phyloP scores from a whole-genome alignment of 2,888 invertebrate genomes.

The Diplazon laetatorius region DNA sequence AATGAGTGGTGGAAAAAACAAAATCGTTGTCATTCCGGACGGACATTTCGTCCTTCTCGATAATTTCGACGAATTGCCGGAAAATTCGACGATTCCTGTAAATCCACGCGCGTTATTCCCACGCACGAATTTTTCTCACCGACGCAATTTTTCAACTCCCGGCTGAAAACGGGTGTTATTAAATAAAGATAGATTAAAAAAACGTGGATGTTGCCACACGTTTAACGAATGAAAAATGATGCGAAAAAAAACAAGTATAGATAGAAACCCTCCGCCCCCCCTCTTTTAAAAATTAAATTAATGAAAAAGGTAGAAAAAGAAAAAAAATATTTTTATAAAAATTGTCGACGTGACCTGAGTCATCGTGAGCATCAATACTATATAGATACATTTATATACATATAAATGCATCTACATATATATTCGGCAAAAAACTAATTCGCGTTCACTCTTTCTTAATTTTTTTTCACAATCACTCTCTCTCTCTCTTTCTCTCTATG shows the following conservation, averaged over 20 bases:
- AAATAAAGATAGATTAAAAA: slow-evolving; percentile 4
- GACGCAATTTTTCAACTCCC: no score
- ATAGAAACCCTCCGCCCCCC: no score
- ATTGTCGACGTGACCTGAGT: slow-evolving; percentile 59
- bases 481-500: not conserved
- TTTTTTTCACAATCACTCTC: slow-evolving; percentile 14
- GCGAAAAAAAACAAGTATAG: no score
- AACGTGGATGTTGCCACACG: not conserved
- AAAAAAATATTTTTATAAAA: slow-evolving; percentile 26
- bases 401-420: no score
- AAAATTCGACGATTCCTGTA: no score
- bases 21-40: slow-evolving; percentile 26
- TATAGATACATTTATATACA: no score
- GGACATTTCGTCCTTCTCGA: slow-evolving; percentile 19
- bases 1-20: slow-evolving; percentile 21
- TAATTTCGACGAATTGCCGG: slow-evolving; percentile 19
- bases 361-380: slow-evolving; percentile 58
- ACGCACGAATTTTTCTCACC: slow-evolving; percentile 1
- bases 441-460: slow-evolving; percentile 10
- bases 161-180: no score
- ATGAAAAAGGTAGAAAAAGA: not conserved
- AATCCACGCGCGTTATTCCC: no score
- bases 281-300: not conserved
- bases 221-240: slow-evolving; percentile 19
- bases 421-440: slow-evolving; percentile 38